Conservation (phyloP, 2,888 invertebrate genomes). For the Alloscopus bannaensis region DNA sequence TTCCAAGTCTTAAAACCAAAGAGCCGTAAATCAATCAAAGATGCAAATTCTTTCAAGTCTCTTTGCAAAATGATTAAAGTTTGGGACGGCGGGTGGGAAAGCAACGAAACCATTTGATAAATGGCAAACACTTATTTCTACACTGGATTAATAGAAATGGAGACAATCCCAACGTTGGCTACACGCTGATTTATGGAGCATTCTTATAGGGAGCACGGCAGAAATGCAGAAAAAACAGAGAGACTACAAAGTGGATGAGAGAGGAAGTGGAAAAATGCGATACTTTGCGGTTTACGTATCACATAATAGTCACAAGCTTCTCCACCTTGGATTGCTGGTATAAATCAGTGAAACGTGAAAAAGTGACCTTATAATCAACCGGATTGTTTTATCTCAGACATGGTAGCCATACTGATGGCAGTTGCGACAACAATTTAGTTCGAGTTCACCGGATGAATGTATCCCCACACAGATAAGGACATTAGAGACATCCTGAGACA, state of each 20-base stretch:
- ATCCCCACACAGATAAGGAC: too few relatives aligned
- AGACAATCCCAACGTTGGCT: slow-evolving; percentile 40
- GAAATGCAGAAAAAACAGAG: neutral
- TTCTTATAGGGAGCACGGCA: slow-evolving; percentile 26
- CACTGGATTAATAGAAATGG: slow-evolving; percentile 52
- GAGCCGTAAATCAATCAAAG: slow-evolving; percentile 62
- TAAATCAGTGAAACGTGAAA: too few relatives aligned
- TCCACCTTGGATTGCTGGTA: too few relatives aligned
- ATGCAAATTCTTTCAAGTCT: slow-evolving; percentile 61
- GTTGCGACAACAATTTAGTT: slow-evolving; percentile 5
- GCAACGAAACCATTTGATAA: slow-evolving; percentile 24
- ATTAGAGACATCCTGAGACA: too few relatives aligned
- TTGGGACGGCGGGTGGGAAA: slow-evolving; percentile 22
- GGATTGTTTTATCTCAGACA: too few relatives aligned
- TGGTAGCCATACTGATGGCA: too few relatives aligned
- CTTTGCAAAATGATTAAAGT: slow-evolving; percentile 57
- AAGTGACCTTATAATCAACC: too few relatives aligned
- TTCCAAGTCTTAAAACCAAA: slow-evolving; percentile 47
- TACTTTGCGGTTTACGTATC: slow-evolving; percentile 33
- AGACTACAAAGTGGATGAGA: neutral
- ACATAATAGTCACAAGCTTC: too few relatives aligned
- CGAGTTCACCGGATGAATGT: slow-evolving; percentile 15
- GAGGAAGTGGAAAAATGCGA: slow-evolving; percentile 18
- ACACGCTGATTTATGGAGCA: slow-evolving; percentile 49
- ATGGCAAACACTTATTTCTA: slow-evolving; percentile 27